Evolutionary conservation across 2,888 invertebrate species (phyloP), one percentile per base, ranked within the genome.

Genomic region (Anaspis maculata): DNA sequence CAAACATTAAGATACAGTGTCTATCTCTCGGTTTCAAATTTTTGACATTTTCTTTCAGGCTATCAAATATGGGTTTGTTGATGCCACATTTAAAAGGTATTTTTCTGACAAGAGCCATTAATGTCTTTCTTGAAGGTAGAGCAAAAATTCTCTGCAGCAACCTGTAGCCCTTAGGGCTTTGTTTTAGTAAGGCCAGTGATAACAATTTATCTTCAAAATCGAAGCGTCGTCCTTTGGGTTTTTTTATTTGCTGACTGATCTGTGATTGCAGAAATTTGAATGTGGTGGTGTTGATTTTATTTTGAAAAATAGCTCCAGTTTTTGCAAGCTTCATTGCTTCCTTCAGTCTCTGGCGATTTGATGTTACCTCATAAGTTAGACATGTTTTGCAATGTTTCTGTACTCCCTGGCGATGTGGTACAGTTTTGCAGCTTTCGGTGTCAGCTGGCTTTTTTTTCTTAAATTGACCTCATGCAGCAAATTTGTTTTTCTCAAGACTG

Each of bases 141-240:
- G 36, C 34, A 36, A 44, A 44, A 7, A 33, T 27, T 19, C 31
- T 32, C 28, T 15, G n/a, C 15, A 41, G 16, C 3, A 39, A 23
- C 5, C 25, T 31, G 25, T 44, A 44, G 3, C 39, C 31, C 19
- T 34, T 44, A 5, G 39, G 37, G 25, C 38, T 36, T 32, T 33
- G 37, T 23, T 44, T 44, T n/a, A 37, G 15, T 3, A 42, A 15
- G n/a, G 34, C 15, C 13, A 44, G 22, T 10, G 39, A 16, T 24
- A 39, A 31, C 15, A 44, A 27, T 15, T 44, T 44, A 10, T 44
- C 34, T 5, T 40, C 34, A 9, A 14, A 12, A 6, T 22, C 23
- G 23, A 30, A 35, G 13, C 30, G 27, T 11, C 35, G 26, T 6
- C 35, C 34, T 11, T 23, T 37, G 9, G 13, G 11, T 24, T 31